Percentiles rank a stretch among this genome's conserved stretches.
Evolutionary conservation across 2,797 vertebrate genomes (phyloP).

Genomic region (Labeo calbasu): DNA sequence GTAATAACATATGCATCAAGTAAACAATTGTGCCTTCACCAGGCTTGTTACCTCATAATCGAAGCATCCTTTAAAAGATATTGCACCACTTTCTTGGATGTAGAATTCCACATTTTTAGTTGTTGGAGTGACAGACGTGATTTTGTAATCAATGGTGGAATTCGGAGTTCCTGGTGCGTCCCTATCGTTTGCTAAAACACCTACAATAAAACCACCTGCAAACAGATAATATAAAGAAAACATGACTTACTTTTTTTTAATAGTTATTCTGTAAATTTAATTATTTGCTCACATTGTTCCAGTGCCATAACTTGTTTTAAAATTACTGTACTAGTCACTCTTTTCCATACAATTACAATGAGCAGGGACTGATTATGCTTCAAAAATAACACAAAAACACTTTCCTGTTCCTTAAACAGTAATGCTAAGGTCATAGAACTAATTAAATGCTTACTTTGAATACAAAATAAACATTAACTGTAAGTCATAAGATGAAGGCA

Average conservation of each 20-base stretch:
- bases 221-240: constrained; percentile 16
- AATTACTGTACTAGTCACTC: too few species aligned
- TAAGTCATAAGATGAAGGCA: too few species aligned
- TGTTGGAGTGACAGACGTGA: constrained; percentile 68
- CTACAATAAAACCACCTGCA: constrained; percentile 62
- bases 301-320: too few species aligned
- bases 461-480: too few species aligned
- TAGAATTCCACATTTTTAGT: constrained; percentile 64
- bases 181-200: constrained; percentile 65
- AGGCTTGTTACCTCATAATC: constrained; percentile 67
- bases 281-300: too few species aligned
- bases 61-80: constrained; percentile 77
- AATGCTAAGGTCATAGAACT: too few species aligned
- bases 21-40: background rate
- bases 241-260: background rate
- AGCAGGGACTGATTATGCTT: too few species aligned
- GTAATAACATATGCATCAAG: background rate
- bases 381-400: too few species aligned
- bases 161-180: constrained; percentile 66
- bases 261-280: background rate
- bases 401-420: too few species aligned
- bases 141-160: constrained; percentile 70
- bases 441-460: too few species aligned
- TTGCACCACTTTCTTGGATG: constrained; percentile 58
- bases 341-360: too few species aligned